Conservation (phyloP, 2,113 vertebrate species). For the Nansenia antarctica region DNA sequence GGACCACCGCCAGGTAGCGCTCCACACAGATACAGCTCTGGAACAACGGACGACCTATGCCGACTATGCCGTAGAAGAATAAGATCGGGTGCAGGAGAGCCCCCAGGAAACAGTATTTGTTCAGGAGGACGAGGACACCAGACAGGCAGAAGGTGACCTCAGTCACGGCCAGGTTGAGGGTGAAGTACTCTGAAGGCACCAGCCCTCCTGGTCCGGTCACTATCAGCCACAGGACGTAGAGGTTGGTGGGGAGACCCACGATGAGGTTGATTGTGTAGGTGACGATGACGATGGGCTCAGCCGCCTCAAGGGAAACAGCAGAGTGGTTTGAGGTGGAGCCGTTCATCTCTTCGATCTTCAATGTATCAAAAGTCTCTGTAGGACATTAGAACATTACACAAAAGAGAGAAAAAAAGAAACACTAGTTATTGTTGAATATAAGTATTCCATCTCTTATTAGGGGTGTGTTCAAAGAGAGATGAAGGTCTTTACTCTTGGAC, state of each 20-base stretch:
- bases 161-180: neutral
- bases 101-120: no score
- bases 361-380: no score
- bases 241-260: neutral
- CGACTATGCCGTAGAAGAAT: neutral
- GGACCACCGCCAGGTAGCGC: conserved; percentile 18
- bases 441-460: no score
- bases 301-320: neutral
- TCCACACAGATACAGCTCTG: conserved; percentile 12
- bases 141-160: neutral
- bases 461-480: no score
- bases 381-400: no score
- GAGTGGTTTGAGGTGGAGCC: neutral
- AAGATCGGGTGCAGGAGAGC: neutral
- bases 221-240: neutral
- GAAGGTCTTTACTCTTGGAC: no score
- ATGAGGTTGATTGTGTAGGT: neutral
- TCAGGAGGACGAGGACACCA: neutral
- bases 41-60: conserved; percentile 1
- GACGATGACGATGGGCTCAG: neutral
- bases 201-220: neutral
- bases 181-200: neutral
- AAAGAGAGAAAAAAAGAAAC: no score
- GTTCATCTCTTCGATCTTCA: neutral
- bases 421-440: no score